phyloP scores from a whole-genome alignment of 1,140 invertebrate genomes.

The Drosophila tristis region DNA sequence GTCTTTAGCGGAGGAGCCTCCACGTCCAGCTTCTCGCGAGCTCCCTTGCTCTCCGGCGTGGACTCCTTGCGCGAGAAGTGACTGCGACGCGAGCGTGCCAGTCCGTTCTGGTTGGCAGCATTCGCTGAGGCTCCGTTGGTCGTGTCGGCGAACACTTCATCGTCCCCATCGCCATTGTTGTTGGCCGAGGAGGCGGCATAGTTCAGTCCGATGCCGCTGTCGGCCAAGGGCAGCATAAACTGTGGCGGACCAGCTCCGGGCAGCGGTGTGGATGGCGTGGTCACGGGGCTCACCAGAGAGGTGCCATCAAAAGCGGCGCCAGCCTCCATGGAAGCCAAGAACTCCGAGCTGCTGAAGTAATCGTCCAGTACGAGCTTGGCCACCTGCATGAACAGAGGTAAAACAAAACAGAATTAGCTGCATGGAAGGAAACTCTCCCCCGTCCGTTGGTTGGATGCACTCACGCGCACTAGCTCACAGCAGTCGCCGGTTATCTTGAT shows the following conservation, averaged over 20 bases:
- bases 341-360: slow-evolving; percentile 87
- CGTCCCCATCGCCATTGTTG: slow-evolving; percentile 75
- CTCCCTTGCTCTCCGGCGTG: slow-evolving; percentile 68
- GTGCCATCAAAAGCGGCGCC: slow-evolving; percentile 78
- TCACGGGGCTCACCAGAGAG: slow-evolving; percentile 69
- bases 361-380: slow-evolving; percentile 94
- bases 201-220: slow-evolving; percentile 81
- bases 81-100: slow-evolving; percentile 81
- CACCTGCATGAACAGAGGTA: slow-evolving; percentile 86
- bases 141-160: slow-evolving; percentile 77
- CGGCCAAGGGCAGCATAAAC: slow-evolving; percentile 75
- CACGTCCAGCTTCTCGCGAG: slow-evolving; percentile 52
- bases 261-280: slow-evolving; percentile 79
- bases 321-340: slow-evolving; percentile 82
- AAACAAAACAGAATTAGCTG: slow-evolving; percentile 2
- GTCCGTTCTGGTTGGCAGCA: slow-evolving; percentile 64
- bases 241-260: slow-evolving; percentile 68
- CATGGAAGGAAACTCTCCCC: slow-evolving; percentile 5
- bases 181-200: slow-evolving; percentile 52
- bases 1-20: slow-evolving; percentile 57
- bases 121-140: slow-evolving; percentile 36
- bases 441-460: slow-evolving; percentile 17
- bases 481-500: slow-evolving; percentile 93
- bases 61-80: slow-evolving; percentile 84
- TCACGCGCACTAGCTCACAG: slow-evolving; percentile 92